Percentiles rank a stretch among this genome's conserved stretches.
Conservation (phyloP, 2,888 invertebrate species). For the Matsumyia berberina region DNA sequence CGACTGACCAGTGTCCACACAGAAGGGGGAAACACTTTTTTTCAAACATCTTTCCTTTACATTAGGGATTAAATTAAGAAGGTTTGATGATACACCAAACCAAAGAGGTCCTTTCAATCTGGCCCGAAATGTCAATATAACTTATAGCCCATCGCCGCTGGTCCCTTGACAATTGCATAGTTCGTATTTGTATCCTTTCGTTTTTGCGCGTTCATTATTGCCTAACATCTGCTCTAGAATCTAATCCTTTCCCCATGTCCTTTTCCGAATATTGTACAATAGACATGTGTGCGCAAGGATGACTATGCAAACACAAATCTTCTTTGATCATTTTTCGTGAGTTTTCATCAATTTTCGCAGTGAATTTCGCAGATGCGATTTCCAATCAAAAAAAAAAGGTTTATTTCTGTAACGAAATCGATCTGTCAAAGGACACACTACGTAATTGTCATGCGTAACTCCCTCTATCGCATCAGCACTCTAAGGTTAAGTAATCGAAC, state of each 20-base stretch:
- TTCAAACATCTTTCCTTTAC: conserved; percentile 63
- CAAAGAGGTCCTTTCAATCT: conserved; percentile 51
- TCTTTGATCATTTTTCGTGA: conserved; percentile 41
- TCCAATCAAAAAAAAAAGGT: conserved; percentile 37
- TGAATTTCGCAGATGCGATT: conserved; percentile 71
- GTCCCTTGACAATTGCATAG: conserved; percentile 50
- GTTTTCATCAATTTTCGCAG: conserved; percentile 65
- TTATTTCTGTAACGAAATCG: conserved; percentile 45
- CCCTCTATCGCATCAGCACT: conserved; percentile 32
- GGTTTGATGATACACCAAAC: conserved; percentile 68
- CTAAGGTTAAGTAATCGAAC: conserved; percentile 56
- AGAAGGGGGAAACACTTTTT: conserved; percentile 41
- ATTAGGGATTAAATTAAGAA: conserved; percentile 74
- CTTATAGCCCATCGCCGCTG: conserved; percentile 74
- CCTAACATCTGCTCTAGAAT: conserved; percentile 70
- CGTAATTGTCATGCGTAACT: conserved; percentile 61
- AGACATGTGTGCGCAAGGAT: conserved; percentile 62
- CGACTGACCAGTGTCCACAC: conserved; percentile 73
- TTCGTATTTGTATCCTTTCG: conserved; percentile 29
- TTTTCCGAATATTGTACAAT: conserved; percentile 56
- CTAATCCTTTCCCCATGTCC: conserved; percentile 68
- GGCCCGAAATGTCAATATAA: conserved; percentile 76
- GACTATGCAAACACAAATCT: conserved; percentile 62
- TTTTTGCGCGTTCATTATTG: conserved; percentile 60
- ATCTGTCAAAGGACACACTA: conserved; percentile 62